Evolutionary conservation across 2,888 invertebrate species (phyloP), one percentile per base, ranked within the genome.

Genomic region (Amphipoea oculea): DNA sequence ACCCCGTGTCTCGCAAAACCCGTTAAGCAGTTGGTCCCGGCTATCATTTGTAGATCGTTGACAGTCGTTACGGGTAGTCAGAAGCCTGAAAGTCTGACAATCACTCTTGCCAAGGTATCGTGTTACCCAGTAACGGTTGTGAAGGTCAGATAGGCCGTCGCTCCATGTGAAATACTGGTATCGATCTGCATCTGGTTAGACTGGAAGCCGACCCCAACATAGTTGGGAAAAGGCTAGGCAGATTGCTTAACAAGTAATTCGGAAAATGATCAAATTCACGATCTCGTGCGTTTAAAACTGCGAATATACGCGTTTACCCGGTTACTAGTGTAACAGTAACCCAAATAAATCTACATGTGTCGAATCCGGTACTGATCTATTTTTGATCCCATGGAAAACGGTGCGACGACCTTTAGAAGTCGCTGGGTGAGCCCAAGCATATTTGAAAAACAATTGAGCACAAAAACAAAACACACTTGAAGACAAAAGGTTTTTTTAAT

Each of bases 281-380:
- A 77, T 82, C 72, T 51, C 75, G 54, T 73, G 72, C 71, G 40
- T 71, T 72, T 77, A 73, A 86, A 89, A 90, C 89, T 73, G 81
- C 85, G 85, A 85, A 89, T 89, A 65, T 81, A 88, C 81, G 73
- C 85, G 89, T 90, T 93, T 92, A 94, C 93, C 92, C 87, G 92
- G 93, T 93, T 92, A 92, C 87, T 74, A 82, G 89, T 89, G 93
- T 91, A 90, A 93, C 92, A 88, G 91, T 95, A 94, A 95, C 95
- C 95, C 79, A 92, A 92, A 94, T 94, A 92, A 93, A 93, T 92
- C 76, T 89, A 89, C 91, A 92, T 93, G 92, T 92, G 93, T 92
- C 91, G 92, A 94, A 92, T 93, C 91, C 91, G 89, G 91, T 89
- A 76, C 91, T 85, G 88, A 76, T 87, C 92, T 95, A 95, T 95